Evolutionary conservation across 2,888 invertebrate genomes (phyloP).

Genomic region (Poecilus cupreus): DNA sequence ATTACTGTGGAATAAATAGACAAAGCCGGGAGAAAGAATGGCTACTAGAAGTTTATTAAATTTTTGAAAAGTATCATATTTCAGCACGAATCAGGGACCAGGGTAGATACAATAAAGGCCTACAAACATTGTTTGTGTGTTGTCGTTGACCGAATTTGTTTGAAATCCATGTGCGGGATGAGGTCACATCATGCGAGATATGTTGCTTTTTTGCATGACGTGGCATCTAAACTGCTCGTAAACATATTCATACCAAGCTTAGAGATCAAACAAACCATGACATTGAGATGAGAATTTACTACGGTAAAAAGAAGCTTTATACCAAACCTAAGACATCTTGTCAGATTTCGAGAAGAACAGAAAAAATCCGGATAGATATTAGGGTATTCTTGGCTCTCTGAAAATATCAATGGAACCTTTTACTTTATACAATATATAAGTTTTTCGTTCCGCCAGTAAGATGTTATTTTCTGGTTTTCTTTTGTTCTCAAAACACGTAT

Average conservation of each 20-base stretch:
- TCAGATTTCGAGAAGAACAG: neutral
- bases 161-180: neutral
- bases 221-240: neutral
- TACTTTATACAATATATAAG: neutral
- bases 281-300: constrained; percentile 33
- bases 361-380: neutral
- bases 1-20: no score
- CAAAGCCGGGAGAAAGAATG: no score
- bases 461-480: no score
- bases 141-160: no score
- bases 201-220: constrained; percentile 1
- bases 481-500: no score
- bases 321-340: neutral
- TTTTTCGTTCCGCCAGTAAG: no score
- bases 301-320: constrained; percentile 3
- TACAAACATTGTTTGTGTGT: no score
- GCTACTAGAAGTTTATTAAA: neutral
- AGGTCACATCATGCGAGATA: neutral
- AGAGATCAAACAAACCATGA: constrained; percentile 38
- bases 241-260: constrained; percentile 20
- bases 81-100: neutral
- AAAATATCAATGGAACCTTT: neutral
- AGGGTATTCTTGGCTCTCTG: constrained; percentile 4
- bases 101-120: neutral
- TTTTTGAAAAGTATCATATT: neutral